Evolutionary conservation across 1,140 invertebrate species (phyloP).

Genomic region (Helicoverpa zea): DNA sequence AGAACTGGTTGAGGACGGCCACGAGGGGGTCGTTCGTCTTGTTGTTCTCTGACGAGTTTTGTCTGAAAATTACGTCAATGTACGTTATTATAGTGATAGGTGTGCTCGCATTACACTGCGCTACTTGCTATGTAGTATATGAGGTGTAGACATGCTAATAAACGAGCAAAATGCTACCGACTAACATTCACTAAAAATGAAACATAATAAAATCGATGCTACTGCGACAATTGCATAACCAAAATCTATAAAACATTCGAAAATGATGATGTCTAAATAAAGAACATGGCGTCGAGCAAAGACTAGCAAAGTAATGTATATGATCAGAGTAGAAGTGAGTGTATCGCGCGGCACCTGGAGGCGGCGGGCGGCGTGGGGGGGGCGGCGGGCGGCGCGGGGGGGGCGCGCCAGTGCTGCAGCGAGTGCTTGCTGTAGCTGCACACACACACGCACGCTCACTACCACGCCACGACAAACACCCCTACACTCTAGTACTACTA

Average conservation of each 20-base stretch:
- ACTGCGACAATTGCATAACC: not conserved
- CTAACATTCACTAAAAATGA: not conserved
- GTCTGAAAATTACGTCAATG: constrained; percentile 64
- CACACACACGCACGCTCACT: constrained; percentile 22
- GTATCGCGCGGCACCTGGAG: not conserved
- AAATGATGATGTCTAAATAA: not conserved
- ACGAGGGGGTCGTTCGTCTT: constrained; percentile 66
- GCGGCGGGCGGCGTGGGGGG: constrained; percentile 64
- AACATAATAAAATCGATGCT: not conserved
- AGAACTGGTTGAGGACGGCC: constrained; percentile 73
- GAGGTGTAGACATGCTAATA: not conserved
- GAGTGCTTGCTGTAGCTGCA: constrained; percentile 83
- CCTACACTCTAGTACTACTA: too few species aligned
- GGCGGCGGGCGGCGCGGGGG: constrained; percentile 75
- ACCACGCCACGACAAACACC: not conserved
- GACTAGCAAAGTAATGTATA: not conserved
- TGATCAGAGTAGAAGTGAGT: too few species aligned
- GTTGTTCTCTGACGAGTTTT: constrained; percentile 83
- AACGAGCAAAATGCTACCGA: not conserved
- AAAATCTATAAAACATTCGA: not conserved
- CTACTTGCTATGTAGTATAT: not conserved
- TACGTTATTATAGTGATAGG: not conserved
- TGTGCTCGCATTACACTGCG: not conserved
- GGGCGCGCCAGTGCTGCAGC: constrained; percentile 83
- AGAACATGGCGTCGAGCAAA: not conserved